Percentiles rank a stretch among this genome's conserved stretches.
phyloP scores from a whole-genome alignment of 2,888 invertebrate species.

The Ornithoptera alexandrae region DNA sequence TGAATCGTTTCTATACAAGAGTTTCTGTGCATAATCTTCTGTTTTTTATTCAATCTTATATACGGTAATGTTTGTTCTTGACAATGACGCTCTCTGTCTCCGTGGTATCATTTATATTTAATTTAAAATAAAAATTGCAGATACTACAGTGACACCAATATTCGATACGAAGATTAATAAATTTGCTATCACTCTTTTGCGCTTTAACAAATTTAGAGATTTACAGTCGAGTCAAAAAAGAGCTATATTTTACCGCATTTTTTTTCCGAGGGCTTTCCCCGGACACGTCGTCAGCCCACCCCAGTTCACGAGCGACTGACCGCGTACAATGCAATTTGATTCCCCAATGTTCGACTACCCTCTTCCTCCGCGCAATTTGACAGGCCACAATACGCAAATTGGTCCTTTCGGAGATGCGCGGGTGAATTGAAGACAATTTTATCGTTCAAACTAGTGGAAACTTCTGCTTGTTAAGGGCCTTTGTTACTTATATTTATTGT shows the following conservation, averaged over 20 bases:
- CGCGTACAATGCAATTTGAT: constrained; percentile 68
- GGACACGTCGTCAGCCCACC: constrained; percentile 44
- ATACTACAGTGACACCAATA: no score
- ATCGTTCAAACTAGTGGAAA: constrained; percentile 50
- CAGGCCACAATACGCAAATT: constrained; percentile 59
- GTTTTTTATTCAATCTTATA: no score
- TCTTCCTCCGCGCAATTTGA: constrained; percentile 64
- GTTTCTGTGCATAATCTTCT: no score
- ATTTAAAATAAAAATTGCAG: no score
- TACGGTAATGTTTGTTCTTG: no score
- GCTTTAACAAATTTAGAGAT: neutral
- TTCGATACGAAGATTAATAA: neutral
- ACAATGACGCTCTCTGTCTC: no score
- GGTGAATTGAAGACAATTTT: constrained; percentile 46
- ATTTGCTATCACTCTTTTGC: neutral
- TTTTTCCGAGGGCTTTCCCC: constrained; percentile 3
- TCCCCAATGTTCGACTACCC: constrained; percentile 63
- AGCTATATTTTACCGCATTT: constrained; percentile 4
- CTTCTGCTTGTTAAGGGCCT: constrained; percentile 44
- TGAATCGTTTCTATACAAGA: no score
- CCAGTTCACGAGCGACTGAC: constrained; percentile 56
- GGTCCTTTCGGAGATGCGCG: constrained; percentile 41
- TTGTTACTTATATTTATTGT: constrained; percentile 38
- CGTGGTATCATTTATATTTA: no score
- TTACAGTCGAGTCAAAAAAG: neutral